phyloP scores from a whole-genome alignment of 53 echinoderm and acorn worm species.

The Hippasteria phrygiana region DNA sequence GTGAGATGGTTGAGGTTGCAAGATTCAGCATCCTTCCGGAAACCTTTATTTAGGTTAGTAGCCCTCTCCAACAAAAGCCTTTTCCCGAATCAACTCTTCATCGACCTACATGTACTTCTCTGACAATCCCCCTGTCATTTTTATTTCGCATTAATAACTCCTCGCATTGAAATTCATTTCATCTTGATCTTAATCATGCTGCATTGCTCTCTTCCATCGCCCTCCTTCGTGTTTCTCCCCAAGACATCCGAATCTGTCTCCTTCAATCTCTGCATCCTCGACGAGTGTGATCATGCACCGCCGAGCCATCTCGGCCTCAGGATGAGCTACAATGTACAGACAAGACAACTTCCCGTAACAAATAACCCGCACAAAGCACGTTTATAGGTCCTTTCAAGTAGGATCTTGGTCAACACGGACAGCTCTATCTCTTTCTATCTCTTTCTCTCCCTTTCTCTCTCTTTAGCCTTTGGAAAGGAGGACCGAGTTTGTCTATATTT shows the following conservation, averaged over 20 bases:
- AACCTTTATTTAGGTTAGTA: background rate
- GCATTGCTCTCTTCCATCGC: background rate
- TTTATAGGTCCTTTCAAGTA: background rate
- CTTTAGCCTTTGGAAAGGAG: background rate
- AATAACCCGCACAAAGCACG: background rate
- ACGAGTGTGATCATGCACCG: no score
- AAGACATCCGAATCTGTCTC: conserved; percentile 14
- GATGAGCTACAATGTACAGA: no score
- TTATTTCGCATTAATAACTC: background rate
- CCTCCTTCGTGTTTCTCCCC: background rate
- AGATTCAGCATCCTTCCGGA: background rate
- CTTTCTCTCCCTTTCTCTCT: background rate
- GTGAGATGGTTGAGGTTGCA: no score
- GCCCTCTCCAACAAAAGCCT: background rate
- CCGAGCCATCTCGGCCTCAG: background rate
- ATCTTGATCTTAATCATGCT: background rate
- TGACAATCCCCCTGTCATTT: background rate
- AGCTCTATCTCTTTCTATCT: background rate
- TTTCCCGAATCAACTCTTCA: background rate
- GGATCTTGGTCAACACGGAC: background rate
- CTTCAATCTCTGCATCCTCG: background rate
- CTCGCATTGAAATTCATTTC: background rate
- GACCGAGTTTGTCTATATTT: background rate
- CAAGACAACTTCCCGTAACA: conserved; percentile 3
- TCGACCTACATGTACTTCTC: background rate